phyloP scores from a whole-genome alignment of 2,113 vertebrate species.

The Bufo bufo region DNA sequence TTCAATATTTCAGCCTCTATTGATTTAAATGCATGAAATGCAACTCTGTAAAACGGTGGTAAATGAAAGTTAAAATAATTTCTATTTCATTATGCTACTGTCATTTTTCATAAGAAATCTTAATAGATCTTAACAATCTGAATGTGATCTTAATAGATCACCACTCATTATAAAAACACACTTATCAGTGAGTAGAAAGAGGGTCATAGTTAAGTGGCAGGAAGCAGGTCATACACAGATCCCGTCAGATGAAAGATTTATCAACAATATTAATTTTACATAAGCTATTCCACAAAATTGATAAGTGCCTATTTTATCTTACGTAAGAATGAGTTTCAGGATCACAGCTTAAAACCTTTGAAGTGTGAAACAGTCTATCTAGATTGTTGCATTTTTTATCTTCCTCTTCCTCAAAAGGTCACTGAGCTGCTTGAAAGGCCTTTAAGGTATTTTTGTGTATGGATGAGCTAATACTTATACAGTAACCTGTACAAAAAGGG shows the following conservation, averaged over 20 bases:
- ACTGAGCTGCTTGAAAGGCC: slow-evolving; percentile 38
- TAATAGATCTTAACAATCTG: neutral
- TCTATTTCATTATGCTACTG: neutral
- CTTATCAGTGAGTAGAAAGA: neutral
- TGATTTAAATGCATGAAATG: neutral
- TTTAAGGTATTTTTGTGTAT: slow-evolving; percentile 49
- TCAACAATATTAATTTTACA: slow-evolving; percentile 44
- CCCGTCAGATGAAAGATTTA: slow-evolving; percentile 32
- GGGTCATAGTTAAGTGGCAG: slow-evolving; percentile 5
- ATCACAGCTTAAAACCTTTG: slow-evolving; percentile 35
- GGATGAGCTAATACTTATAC: slow-evolving; percentile 36
- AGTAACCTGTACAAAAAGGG: slow-evolving; percentile 22
- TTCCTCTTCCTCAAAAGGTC: slow-evolving; percentile 48
- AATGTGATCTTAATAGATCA: slow-evolving; percentile 17
- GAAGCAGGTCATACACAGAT: neutral
- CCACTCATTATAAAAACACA: slow-evolving; percentile 20
- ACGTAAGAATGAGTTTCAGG: slow-evolving; percentile 41
- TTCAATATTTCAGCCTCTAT: neutral
- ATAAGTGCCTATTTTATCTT: slow-evolving; percentile 42
- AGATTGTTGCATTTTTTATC: slow-evolving; percentile 52
- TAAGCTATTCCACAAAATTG: slow-evolving; percentile 35
- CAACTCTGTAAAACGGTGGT: neutral
- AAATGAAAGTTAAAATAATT: neutral
- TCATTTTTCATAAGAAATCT: slow-evolving; percentile 6
- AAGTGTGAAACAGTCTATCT: slow-evolving; percentile 48